Conservation (phyloP, 2,888 invertebrate species). For the Apotomis capreana region DNA sequence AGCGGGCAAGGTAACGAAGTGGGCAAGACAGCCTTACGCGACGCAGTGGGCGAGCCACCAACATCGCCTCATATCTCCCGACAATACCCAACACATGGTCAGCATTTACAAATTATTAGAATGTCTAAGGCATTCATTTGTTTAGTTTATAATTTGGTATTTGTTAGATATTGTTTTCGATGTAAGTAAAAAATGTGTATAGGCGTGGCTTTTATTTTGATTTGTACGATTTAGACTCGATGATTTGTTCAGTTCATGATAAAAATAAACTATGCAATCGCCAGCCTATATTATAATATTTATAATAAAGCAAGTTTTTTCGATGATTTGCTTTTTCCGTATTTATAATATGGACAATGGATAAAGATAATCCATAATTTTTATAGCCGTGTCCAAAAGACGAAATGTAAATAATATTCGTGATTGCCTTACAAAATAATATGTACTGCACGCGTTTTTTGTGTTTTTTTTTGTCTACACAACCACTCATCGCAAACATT, state of each 20-base stretch:
- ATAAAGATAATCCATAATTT: not conserved
- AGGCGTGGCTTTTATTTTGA: no score
- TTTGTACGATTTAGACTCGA: no score
- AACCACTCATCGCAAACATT: constrained; percentile 26
- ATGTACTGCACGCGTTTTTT: constrained; percentile 11
- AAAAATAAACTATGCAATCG: no score
- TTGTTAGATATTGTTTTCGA: no score
- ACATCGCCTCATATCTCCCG: constrained; percentile 13
- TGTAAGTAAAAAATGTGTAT: no score
- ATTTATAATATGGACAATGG: no score
- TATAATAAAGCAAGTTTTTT: no score
- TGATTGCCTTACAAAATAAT: constrained; percentile 4
- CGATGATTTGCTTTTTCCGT: no score
- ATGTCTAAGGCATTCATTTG: no score
- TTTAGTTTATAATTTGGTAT: no score
- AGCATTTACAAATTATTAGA: not conserved
- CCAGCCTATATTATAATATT: no score
- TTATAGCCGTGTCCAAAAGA: not conserved
- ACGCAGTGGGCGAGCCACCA: constrained; percentile 28
- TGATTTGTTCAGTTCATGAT: no score
- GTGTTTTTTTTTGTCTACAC: constrained; percentile 16
- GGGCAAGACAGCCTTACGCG: constrained; percentile 47
- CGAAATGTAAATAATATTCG: not conserved
- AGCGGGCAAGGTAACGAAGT: constrained; percentile 55
- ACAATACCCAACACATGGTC: constrained; percentile 16